Percentiles rank a stretch among this genome's conserved stretches.
Conservation (phyloP, 2,113 vertebrate species). For the Lepisosteus osseus region DNA sequence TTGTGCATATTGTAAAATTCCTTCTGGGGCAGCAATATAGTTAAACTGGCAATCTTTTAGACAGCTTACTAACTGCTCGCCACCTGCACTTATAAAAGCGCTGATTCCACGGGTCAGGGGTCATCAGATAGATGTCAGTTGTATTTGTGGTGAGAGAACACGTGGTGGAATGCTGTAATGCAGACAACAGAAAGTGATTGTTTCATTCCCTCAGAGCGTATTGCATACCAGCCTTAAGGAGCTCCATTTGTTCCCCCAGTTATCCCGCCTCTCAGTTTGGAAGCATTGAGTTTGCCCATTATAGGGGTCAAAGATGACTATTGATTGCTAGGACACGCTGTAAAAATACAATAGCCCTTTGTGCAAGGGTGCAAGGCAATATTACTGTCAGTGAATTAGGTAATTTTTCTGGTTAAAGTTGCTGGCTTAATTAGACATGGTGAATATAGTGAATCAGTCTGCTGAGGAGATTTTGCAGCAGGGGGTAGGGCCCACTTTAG, state of each 20-base stretch:
- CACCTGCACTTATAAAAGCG: constrained; percentile 37
- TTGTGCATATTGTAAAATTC: neutral
- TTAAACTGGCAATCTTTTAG: constrained; percentile 15
- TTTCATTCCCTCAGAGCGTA: constrained; percentile 19
- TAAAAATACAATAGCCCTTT: constrained; percentile 21
- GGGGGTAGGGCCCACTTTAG: neutral
- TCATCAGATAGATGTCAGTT: constrained; percentile 30
- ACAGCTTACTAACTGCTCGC: constrained; percentile 21
- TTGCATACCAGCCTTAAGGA: constrained; percentile 11
- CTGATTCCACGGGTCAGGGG: constrained; percentile 38
- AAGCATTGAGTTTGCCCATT: constrained; percentile 20
- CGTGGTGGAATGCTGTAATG: constrained; percentile 21
- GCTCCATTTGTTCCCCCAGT: constrained; percentile 15
- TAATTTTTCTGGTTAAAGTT: constrained; percentile 14
- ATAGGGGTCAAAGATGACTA: constrained; percentile 10
- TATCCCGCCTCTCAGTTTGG: constrained; percentile 5
- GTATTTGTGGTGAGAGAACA: constrained; percentile 27
- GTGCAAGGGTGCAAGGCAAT: constrained; percentile 7
- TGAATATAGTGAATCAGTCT: constrained; percentile 1
- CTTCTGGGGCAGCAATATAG: constrained; percentile 11
- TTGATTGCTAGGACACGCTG: constrained; percentile 17
- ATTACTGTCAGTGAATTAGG: constrained; percentile 2
- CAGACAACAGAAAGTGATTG: constrained; percentile 41
- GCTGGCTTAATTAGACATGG: constrained; percentile 7
- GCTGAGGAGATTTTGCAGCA: constrained; percentile 5